Conservation (phyloP, 2,797 vertebrate species). For the Falco rusticolus region DNA sequence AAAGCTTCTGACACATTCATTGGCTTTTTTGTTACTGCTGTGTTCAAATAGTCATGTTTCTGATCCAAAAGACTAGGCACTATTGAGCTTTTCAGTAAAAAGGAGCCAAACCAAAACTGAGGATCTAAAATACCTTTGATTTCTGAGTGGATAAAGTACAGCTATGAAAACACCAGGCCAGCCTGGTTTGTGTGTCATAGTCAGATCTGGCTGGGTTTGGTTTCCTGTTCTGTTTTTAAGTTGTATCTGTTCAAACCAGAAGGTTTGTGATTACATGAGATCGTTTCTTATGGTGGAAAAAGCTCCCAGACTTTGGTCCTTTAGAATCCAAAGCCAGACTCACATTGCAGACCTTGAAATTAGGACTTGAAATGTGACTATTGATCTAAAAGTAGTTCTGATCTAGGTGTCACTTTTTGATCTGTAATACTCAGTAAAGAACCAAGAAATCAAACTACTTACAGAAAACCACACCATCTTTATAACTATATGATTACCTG, state of each 20-base stretch:
- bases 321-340: background rate
- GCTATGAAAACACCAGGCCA: background rate
- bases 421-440: background rate
- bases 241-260: background rate
- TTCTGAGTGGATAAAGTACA: background rate
- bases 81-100: background rate
- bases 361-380: background rate
- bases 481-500: background rate
- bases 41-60: background rate
- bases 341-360: background rate
- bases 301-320: background rate
- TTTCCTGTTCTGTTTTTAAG: conserved; percentile 22
- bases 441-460: background rate
- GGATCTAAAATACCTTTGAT: background rate
- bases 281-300: background rate
- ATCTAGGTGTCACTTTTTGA: background rate
- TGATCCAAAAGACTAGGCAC: background rate
- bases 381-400: background rate
- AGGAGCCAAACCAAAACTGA: background rate
- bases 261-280: background rate
- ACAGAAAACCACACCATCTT: background rate
- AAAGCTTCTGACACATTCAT: background rate
- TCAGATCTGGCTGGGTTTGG: background rate
- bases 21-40: background rate
- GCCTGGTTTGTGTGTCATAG: background rate